Evolutionary conservation across 1,140 invertebrate genomes (phyloP), one percentile per base, ranked within the genome.

Genomic region (Centruroides vittatus): DNA sequence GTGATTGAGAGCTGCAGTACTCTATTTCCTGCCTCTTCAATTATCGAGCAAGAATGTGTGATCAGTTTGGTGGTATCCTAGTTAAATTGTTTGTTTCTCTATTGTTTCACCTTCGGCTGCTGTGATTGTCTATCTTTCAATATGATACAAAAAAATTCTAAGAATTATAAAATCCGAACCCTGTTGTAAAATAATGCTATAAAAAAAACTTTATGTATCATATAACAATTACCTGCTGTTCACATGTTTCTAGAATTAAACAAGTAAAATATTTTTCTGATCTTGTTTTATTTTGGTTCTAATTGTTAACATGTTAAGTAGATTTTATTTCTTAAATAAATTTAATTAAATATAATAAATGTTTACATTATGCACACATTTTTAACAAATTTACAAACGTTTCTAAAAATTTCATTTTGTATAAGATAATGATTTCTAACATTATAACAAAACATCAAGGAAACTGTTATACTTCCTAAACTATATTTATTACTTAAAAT

Each of bases 1-100:
- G 88, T 75, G 87, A 90, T 84, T 88, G 87, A 63, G 23, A 51
- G 23, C 10, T 13, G 50, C 50, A 34, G 11, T 13, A 51, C 11
- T 7, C 23, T 51, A n/a, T 34, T 13, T 6, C 50, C 50, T 13
- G 50, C 23, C 50, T n/a, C 10, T 51, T 34, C 12, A 13, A 51
- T 34, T 8, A 8, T 51, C 8, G 5, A 6, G 41, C 41, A 41
- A 8, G 41, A 41, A 41, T 41, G 41, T 41, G 41, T 41, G 41
- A 41, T 41, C 41, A 41, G 41, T 41, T 41, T 41, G 41, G 8
- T 41, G 50, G 23, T 13, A 51, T 13, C 12, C 50, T 34, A n/a
- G 12, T n/a, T 51, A 5, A 51, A 6, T 8, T 51, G 23, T 13
- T 13, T 51, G 50, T n/a, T 51, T 51, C 12, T 51, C 12, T 51